phyloP scores from a whole-genome alignment of 2,113 vertebrate genomes.

The Embiotoca jacksoni region DNA sequence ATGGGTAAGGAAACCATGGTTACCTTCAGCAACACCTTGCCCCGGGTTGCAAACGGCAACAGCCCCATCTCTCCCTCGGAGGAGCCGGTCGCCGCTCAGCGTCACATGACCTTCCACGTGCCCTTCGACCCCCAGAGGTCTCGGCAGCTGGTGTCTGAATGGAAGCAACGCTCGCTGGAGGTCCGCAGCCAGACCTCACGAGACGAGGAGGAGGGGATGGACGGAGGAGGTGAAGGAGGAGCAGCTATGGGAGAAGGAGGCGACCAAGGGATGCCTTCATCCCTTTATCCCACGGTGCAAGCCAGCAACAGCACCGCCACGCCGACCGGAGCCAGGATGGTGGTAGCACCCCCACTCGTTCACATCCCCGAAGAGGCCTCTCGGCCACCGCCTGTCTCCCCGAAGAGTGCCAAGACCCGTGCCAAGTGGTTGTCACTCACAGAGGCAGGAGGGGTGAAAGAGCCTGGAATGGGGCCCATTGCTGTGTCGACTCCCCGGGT shows the following conservation, averaged over 20 bases:
- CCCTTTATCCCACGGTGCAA: conserved; percentile 90
- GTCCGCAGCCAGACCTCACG: conserved; percentile 87
- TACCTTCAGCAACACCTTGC: conserved; percentile 98
- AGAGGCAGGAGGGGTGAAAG: conserved; percentile 83
- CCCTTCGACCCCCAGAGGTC: conserved; percentile 92
- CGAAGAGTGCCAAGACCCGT: conserved; percentile 88
- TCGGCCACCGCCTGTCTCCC: conserved; percentile 82
- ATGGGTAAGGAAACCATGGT: conserved; percentile 99
- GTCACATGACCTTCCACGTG: conserved; percentile 94
- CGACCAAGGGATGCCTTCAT: conserved; percentile 83
- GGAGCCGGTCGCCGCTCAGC: conserved; percentile 82
- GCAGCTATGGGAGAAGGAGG: conserved; percentile 72
- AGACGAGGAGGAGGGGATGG: conserved; percentile 81
- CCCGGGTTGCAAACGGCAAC: conserved; percentile 86
- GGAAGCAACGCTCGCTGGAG: conserved; percentile 95
- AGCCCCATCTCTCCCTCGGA: conserved; percentile 85
- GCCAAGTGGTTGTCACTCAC: conserved; percentile 96
- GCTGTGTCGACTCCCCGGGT: conserved; percentile 78
- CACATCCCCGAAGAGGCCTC: conserved; percentile 91
- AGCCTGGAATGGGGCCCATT: conserved; percentile 74
- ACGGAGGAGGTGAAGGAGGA: conserved; percentile 54
- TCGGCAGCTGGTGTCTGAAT: conserved; percentile 93
- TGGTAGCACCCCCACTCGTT: conserved; percentile 87
- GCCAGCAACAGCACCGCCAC: conserved; percentile 79
- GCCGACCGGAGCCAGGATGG: conserved; percentile 82